Conservation (phyloP, 2,113 vertebrate species). For the Macaca mulatta region DNA sequence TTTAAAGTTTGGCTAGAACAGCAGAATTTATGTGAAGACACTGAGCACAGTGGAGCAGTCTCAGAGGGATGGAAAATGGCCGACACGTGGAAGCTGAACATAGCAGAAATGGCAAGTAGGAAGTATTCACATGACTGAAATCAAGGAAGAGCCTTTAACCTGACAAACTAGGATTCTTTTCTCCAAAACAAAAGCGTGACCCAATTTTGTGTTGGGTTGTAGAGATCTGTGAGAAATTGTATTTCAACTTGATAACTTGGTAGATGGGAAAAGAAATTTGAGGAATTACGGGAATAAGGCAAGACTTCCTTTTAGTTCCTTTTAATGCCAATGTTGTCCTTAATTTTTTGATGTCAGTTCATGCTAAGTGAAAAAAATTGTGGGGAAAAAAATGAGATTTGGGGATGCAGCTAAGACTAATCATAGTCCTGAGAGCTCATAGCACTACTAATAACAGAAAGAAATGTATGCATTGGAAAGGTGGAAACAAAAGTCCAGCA, state of each 20-base stretch:
- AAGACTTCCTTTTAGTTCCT: neutral
- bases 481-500: neutral
- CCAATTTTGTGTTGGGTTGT: neutral
- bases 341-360: neutral
- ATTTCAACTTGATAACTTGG: constrained; percentile 16
- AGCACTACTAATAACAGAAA: neutral
- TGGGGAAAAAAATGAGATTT: neutral
- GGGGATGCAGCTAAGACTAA: neutral
- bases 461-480: neutral
- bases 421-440: neutral
- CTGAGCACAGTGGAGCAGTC: neutral
- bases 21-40: neutral
- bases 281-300: neutral
- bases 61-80: neutral
- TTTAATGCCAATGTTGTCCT: neutral
- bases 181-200: neutral
- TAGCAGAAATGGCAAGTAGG: neutral
- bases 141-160: neutral
- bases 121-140: neutral
- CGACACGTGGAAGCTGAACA: neutral
- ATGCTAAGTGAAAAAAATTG: neutral
- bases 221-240: neutral
- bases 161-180: neutral
- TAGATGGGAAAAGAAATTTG: neutral
- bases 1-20: neutral